Base-by-base conservation (phyloP, 2,113 vertebrate genomes). In the Megaleporinus macrocephalus region DNA sequence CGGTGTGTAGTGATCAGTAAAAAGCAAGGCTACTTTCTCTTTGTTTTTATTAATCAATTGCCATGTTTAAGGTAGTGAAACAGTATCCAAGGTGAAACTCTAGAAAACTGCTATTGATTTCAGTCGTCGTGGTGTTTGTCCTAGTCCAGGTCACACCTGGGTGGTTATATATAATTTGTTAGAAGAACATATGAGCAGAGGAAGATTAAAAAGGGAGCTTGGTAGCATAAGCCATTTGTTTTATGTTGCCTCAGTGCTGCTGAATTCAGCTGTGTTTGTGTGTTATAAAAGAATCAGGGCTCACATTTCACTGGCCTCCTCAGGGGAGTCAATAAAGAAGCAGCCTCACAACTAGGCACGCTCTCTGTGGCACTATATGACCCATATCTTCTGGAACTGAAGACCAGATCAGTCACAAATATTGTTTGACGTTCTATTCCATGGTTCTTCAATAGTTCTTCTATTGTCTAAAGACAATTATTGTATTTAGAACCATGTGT, bases 291-390 rank as follows among this genome's bases (percentile, higher is more conserved):
- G 71, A 30, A 33, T 44, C 66, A 33, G 24, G 80, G 78, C 53
- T 89, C 78, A 75, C 57, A 22, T 89, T 87, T 85, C 88, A 66
- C 73, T 22, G 41, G 44, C n/a, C 62, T 47, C 72, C 26, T 69
- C 14, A 16, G 27, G 66, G 26, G 51, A 6, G 47, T 24, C 59
- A 30, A 59, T 33, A 26, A 44, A 63, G 55, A 80, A 71, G 27
- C 12, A 16, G 27, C 33, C 41, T 16, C 81, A 83, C 76, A 86
- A 88, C 83, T 44, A 63, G 81, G 86, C 47, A 78, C 69, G 36
- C 69, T 53, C 15, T n/a, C 6, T 29, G 27, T 15, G 24, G 72
- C 10, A 30, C 57, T 55, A 22, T 55, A 55, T 22, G 53, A 55
- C 14, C 53, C 53, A 55, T 44, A 22, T 84, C 77, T 51, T 10